Evolutionary conservation across 2,113 vertebrate genomes (phyloP).

Genomic region (crab-eating macaque (Macaca fascicularis)): T2T-MFA8v1.1 NC_088388.1:130659001-130659500

Average conservation of each 20-base stretch:
- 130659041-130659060: neutral
- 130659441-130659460: neutral
- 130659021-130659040: neutral
- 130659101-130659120: neutral
- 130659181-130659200: neutral
- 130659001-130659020: neutral
- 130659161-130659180: neutral
- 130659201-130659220: neutral
- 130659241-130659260: neutral
- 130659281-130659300: neutral
- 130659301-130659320: neutral
- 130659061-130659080: neutral
- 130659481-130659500: neutral
- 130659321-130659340: conserved; percentile 34
- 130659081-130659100: neutral
- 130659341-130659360: neutral
- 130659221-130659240: neutral
- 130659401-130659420: neutral
- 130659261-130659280: neutral
- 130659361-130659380: accelerated
- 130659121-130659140: neutral
- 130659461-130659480: neutral
- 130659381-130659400: neutral
- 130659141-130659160: neutral
- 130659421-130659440: neutral